Evolutionary conservation across 2,113 vertebrate genomes (phyloP), one percentile per base, ranked within the genome.

Genomic region (Gnathonemus longibarbis): DNA sequence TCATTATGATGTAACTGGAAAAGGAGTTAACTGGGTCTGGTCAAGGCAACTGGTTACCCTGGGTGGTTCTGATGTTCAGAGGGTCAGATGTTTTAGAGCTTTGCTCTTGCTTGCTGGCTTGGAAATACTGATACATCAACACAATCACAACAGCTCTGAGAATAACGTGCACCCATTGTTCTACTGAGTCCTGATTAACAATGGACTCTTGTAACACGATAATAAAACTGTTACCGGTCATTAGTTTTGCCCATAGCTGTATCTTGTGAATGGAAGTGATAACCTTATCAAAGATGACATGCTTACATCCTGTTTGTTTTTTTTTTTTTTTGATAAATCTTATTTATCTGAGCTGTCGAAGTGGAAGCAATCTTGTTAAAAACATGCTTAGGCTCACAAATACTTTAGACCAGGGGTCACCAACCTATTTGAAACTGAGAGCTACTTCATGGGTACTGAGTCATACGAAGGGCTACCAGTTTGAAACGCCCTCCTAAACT

Each of bases 231-330:
- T 52, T 27, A 53, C 5, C n/a, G 3, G 85, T 35, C n/a, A 53
- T 48, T 35, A 50, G 21, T 87, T 35, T 17, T 56, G 2, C 15
- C 5, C n/a, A 9, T 31, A 87, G 27, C n/a, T 10, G 9, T 49
- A 50, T 53, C 27, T n/a, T 53, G 13, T 35, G 50, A 87, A 87
- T 53, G 85, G 45, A 53, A 87, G 21, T 0, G 85, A 87, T 87
- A 87, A 87, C n/a, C 13, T 53, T 87, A 87, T 87, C 85, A 87
- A 87, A 87, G 31, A 11, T 53, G 31, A 52, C 31, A 53, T 39
- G 9, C 15, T 53, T 56, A 31, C 85, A 53, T 87, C 85, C 85
- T 39, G 48, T 87, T 87, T 21, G 53, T 27, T 4, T 86, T 49
- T 87, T 50, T 31, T 49, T 86, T 15, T 87, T 50, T 2, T 35